phyloP scores from a whole-genome alignment of 2,797 vertebrate species.

The Clarias fuscus region DNA sequence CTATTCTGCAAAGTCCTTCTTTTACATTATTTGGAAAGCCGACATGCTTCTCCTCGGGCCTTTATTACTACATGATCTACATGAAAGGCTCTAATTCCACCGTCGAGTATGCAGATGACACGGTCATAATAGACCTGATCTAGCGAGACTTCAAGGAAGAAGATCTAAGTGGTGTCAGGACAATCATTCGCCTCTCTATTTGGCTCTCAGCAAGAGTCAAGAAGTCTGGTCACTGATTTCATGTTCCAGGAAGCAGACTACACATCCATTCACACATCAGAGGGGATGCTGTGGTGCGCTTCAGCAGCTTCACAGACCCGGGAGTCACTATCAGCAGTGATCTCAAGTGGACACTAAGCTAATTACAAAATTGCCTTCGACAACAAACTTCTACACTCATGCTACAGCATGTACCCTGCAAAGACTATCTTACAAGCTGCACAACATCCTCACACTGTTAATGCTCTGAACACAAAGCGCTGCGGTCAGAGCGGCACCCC shows the following conservation, averaged over 20 bases:
- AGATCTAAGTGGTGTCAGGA: background rate
- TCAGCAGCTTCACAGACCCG: background rate
- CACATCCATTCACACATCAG: background rate
- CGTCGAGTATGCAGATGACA: background rate
- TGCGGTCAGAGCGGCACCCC: background rate
- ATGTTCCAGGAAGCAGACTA: conserved; percentile 13
- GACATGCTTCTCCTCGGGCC: background rate
- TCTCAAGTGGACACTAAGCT: background rate
- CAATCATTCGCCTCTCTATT: conserved; percentile 1
- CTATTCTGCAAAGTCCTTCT: background rate
- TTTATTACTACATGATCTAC: background rate
- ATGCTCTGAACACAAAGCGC: background rate
- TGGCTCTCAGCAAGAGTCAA: conserved; percentile 2
- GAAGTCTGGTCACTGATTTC: background rate
- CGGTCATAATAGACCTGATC: background rate
- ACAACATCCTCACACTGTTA: background rate
- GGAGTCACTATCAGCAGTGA: background rate
- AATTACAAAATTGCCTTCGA: background rate
- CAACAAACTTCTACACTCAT: background rate
- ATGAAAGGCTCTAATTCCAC: background rate
- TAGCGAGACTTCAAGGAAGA: background rate
- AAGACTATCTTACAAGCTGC: background rate
- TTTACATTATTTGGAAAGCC: background rate
- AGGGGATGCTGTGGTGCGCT: background rate
- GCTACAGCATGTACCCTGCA: background rate